phyloP scores from a whole-genome alignment of 2,113 vertebrate genomes.

The Nesogale talazaci region DNA sequence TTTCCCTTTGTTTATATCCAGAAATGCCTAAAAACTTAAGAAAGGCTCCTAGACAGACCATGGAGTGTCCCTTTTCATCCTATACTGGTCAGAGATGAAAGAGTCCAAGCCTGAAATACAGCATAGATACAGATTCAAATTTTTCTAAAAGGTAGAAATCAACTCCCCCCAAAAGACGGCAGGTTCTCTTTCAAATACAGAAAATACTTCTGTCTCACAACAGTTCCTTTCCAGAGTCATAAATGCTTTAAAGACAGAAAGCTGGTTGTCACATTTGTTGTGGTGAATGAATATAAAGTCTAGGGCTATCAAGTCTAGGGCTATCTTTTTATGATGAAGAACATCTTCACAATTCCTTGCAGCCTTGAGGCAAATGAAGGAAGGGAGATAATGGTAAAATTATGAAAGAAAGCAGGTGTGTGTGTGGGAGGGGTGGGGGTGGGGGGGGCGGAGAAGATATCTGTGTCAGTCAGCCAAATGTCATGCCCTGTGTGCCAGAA shows the following conservation, averaged over 20 bases:
- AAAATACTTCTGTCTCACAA: not conserved
- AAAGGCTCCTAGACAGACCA: not conserved
- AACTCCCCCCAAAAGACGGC: not conserved
- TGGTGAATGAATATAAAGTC: slow-evolving; percentile 14
- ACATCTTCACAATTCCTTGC: not conserved
- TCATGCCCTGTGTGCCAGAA: fast-evolving
- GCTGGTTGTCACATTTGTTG: not conserved
- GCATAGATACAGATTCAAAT: not conserved
- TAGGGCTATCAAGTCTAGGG: not conserved
- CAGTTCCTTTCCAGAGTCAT: slow-evolving; percentile 25
- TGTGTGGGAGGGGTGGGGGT: too few species aligned
- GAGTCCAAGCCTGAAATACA: not conserved
- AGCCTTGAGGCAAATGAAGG: not conserved
- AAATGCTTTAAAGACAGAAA: slow-evolving; percentile 49
- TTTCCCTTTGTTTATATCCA: not conserved
- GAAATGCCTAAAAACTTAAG: not conserved
- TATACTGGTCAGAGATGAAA: slow-evolving; percentile 36
- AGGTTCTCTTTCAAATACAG: slow-evolving; percentile 48
- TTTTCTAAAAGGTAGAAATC: slow-evolving; percentile 57
- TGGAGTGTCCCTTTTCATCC: not conserved
- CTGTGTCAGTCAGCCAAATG: not conserved
- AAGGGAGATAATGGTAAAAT: not conserved
- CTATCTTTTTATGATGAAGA: not conserved
- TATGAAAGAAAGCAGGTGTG: not conserved
- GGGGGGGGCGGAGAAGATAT: too few species aligned